Percentiles rank a stretch among this genome's conserved stretches.
Conservation (phyloP, 2,797 vertebrate genomes). For the Falco cherrug region DNA sequence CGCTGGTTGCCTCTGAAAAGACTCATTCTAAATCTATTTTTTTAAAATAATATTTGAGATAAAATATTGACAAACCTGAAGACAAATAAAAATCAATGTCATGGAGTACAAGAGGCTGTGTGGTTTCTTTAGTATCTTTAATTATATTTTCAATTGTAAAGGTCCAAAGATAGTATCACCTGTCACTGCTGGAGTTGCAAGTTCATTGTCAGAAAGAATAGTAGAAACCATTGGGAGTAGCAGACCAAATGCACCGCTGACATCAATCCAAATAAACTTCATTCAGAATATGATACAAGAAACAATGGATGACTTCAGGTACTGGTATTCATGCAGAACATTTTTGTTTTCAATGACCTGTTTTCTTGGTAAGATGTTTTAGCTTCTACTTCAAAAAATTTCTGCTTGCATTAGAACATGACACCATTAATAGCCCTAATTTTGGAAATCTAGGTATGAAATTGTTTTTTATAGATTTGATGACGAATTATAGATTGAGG, state of each 20-base stretch:
- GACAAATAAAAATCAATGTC: background rate
- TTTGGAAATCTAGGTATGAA: background rate
- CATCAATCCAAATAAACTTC: constrained; percentile 91
- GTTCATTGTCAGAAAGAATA: constrained; percentile 86
- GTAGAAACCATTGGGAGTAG: constrained; percentile 81
- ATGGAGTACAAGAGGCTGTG: too few species aligned
- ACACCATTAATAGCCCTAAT: background rate
- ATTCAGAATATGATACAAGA: constrained; percentile 98
- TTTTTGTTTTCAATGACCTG: background rate
- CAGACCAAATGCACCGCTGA: constrained; percentile 84
- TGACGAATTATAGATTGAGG: background rate
- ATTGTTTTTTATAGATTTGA: background rate
- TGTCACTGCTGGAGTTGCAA: constrained; percentile 78
- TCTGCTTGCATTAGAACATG: background rate
- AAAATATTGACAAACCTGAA: background rate
- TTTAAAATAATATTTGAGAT: background rate
- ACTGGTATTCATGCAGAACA: constrained; percentile 4
- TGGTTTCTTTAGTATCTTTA: background rate
- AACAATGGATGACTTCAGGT: constrained; percentile 96
- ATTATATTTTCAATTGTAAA: constrained; percentile 42
- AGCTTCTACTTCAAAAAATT: background rate
- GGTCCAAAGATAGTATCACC: constrained; percentile 73
- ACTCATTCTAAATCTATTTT: background rate
- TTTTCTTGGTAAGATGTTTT: background rate
- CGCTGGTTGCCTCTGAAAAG: background rate